A percentile compares a stretch with the other conserved stretches of the same genome.
Evolutionary conservation across 2,113 vertebrate species (phyloP).

Genomic region (Larimichthys polyactis): DNA sequence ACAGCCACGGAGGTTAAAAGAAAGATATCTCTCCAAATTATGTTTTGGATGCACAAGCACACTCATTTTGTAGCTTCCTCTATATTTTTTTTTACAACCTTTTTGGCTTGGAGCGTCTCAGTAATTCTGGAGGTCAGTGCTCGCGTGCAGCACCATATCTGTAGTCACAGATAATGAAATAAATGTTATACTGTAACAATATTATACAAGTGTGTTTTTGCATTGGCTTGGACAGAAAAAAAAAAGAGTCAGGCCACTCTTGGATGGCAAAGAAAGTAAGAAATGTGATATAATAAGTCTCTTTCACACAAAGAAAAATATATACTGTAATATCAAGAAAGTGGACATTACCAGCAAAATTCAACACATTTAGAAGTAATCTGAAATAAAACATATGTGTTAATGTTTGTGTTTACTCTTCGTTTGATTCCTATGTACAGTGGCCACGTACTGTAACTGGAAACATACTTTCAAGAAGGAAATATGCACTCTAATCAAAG

Average conservation of each 20-base stretch:
- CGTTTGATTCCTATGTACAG: slow-evolving; percentile 70
- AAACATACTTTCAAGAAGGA: slow-evolving; percentile 70
- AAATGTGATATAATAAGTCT: slow-evolving; percentile 40
- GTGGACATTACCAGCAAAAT: slow-evolving; percentile 43
- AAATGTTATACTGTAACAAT: slow-evolving; percentile 56
- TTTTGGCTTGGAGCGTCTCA: background rate
- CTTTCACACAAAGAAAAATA: slow-evolving; percentile 58
- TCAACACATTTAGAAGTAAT: slow-evolving; percentile 63
- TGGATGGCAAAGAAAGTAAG: slow-evolving; percentile 30
- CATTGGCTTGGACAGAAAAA: slow-evolving; percentile 66
- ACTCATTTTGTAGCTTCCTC: background rate
- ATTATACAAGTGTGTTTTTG: slow-evolving; percentile 75
- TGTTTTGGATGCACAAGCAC: background rate
- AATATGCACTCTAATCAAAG: slow-evolving; percentile 66
- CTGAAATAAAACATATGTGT: slow-evolving; percentile 55
- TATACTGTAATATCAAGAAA: slow-evolving; percentile 54
- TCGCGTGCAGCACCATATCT: slow-evolving; percentile 55
- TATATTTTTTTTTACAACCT: background rate
- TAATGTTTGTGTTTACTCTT: slow-evolving; percentile 45
- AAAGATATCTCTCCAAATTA: background rate
- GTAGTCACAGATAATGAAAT: slow-evolving; percentile 61
- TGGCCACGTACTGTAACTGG: slow-evolving; percentile 64
- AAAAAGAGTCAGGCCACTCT: slow-evolving; percentile 43
- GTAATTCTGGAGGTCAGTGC: slow-evolving; percentile 37
- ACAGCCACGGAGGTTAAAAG: no score